Evolutionary conservation across 2,113 vertebrate genomes (phyloP).

Genomic region (Callipepla squamata): DNA sequence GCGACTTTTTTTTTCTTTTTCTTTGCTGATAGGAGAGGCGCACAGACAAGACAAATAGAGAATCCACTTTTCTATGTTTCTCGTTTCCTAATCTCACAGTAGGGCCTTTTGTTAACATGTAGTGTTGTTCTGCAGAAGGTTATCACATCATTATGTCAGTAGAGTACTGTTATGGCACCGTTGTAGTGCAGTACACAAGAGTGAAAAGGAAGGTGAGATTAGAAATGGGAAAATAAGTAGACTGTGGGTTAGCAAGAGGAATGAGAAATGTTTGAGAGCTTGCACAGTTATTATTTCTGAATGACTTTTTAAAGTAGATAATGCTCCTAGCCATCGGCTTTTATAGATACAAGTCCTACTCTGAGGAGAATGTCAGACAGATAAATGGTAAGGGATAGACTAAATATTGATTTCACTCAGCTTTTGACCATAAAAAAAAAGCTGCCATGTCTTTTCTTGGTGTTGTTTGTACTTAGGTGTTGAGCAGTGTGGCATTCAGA

Average conservation of each 20-base stretch:
- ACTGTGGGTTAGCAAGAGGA: background rate
- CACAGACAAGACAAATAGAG: fast-evolving
- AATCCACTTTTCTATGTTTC: background rate
- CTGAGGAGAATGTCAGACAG: background rate
- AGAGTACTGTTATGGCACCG: background rate
- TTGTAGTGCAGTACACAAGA: background rate
- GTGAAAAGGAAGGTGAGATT: background rate
- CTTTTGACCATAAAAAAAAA: background rate
- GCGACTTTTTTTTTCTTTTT: background rate
- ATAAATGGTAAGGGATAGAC: background rate
- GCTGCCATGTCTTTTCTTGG: background rate
- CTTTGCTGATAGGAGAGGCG: background rate
- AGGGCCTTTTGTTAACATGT: background rate
- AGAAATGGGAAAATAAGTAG: background rate
- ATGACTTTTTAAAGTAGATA: background rate
- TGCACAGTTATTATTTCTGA: background rate
- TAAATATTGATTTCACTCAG: background rate
- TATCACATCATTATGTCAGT: background rate
- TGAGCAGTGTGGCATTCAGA: background rate
- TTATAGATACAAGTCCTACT: background rate
- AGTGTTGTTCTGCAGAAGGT: background rate
- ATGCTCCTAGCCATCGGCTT: background rate
- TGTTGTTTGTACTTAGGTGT: background rate
- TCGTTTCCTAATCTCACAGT: background rate
- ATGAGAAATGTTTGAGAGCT: background rate